Conservation (phyloP, 2,797 vertebrate species). For the Mormyrus proboscirostris region DNA sequence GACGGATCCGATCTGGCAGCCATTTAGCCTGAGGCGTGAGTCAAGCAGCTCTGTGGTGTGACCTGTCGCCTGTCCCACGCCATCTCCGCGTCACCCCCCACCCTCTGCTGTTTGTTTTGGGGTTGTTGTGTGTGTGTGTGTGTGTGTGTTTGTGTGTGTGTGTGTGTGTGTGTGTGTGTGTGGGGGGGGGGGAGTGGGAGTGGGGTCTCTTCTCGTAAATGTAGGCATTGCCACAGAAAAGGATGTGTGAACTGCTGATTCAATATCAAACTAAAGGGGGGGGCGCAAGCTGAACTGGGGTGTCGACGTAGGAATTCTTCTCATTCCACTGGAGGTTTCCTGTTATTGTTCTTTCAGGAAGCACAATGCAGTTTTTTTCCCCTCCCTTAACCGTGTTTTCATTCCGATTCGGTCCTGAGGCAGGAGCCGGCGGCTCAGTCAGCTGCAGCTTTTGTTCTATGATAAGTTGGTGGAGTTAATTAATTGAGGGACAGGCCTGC, state of each 20-base stretch:
- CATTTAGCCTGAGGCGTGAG: background rate
- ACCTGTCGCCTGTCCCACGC: background rate
- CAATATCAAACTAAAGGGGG: conserved; percentile 43
- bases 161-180: background rate
- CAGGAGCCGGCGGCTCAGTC: background rate
- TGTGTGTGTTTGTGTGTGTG: background rate
- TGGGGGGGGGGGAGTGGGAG: background rate
- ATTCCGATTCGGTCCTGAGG: background rate
- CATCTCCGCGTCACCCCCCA: background rate
- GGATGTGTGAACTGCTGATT: conserved; percentile 48
- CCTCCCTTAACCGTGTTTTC: background rate
- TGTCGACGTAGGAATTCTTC: conserved; percentile 47
- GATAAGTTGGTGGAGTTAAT: background rate
- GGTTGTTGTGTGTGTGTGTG: background rate
- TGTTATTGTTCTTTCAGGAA: conserved; percentile 43
- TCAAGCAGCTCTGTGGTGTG: background rate
- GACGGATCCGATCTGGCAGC: background rate
- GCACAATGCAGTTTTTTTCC: conserved; percentile 36
- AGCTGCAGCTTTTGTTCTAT: background rate
- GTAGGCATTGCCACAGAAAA: background rate
- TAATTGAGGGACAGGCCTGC: background rate
- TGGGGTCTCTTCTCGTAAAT: background rate
- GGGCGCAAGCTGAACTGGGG: conserved; percentile 22
- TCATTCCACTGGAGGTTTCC: conserved; percentile 55
- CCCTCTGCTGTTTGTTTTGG: background rate